A percentile compares a stretch with the other conserved stretches of the same genome.
Conservation (phyloP, 2,113 vertebrate species). For the Rhynchomys soricoides region DNA sequence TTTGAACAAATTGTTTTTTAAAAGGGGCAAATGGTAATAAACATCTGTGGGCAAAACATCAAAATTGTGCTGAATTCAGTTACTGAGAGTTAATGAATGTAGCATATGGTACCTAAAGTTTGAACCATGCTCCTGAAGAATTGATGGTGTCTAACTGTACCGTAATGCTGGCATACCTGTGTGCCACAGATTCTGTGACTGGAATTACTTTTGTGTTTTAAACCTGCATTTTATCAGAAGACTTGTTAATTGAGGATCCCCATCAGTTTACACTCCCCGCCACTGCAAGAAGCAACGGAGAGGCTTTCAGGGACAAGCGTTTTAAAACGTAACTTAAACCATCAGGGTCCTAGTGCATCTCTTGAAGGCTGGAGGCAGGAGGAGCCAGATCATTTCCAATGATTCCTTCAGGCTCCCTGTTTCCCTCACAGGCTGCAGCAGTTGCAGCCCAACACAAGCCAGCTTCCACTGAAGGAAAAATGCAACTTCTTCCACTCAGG, state of each 20-base stretch:
- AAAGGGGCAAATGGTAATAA: too few species aligned
- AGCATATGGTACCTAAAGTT: neutral
- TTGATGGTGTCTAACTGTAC: neutral
- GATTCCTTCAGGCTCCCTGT: neutral
- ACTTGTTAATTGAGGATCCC: neutral
- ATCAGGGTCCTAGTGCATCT: neutral
- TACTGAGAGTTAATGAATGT: neutral
- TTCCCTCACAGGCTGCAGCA: neutral
- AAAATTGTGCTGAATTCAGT: neutral
- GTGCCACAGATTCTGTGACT: slow-evolving; percentile 21
- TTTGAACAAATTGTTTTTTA: neutral
- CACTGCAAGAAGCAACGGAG: neutral
- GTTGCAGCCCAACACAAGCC: neutral
- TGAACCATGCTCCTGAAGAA: neutral
- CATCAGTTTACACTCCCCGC: neutral
- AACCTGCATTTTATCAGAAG: neutral
- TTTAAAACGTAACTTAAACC: neutral
- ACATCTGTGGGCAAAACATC: neutral
- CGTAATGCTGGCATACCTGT: neutral
- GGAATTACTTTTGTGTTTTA: slow-evolving; percentile 34
- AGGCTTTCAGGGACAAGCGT: neutral
- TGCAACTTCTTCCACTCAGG: neutral
- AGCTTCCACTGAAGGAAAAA: neutral
- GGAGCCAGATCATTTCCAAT: neutral
- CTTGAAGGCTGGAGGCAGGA: neutral